A percentile compares a stretch with the other conserved stretches of the same genome.
These are phyloP conservation scores for Drosophila bipectinata DNA, from an alignment of 1,140 invertebrate species.

Conservation along the genomic window DNA sequence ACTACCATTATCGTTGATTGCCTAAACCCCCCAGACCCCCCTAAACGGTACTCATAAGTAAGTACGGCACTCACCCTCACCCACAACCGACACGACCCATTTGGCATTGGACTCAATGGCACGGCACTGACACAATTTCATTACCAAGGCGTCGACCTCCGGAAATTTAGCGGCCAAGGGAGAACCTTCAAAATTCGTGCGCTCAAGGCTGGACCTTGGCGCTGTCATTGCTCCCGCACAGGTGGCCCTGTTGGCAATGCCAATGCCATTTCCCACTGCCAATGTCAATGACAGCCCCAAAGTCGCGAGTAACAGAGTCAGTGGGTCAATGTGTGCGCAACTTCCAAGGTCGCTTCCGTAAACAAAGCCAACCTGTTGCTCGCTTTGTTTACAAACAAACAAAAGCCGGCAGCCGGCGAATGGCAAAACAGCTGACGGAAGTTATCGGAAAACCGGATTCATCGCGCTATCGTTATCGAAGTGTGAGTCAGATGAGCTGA, in stretches of 20 bases:
- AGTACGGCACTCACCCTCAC: constrained; percentile 28
- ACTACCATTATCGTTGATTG: neutral
- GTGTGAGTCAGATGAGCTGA: constrained; percentile 58
- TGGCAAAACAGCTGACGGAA: constrained; percentile 18
- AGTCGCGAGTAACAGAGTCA: constrained; percentile 59
- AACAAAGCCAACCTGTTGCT: constrained; percentile 44
- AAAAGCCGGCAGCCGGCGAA: constrained; percentile 47
- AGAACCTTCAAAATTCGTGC: constrained; percentile 72
- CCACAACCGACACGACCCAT: constrained; percentile 44
- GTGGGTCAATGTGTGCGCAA: constrained; percentile 33
- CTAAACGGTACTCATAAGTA: neutral
- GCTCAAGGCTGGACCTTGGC: constrained; percentile 73
- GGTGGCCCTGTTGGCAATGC: constrained; percentile 53
- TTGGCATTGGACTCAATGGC: constrained; percentile 62
- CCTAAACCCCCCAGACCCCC: neutral
- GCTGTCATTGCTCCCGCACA: constrained; percentile 68
- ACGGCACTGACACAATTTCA: constrained; percentile 68
- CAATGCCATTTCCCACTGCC: constrained; percentile 30
- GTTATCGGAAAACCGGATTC: neutral
- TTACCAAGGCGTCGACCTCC: constrained; percentile 70
- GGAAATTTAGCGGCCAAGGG: constrained; percentile 66
- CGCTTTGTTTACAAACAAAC: constrained; percentile 38
- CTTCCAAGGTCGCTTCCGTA: constrained; percentile 68
- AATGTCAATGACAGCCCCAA: constrained; percentile 63
- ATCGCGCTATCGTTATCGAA: constrained; percentile 15